Evolutionary conservation across 2,113 vertebrate genomes (phyloP), one percentile per base, ranked within the genome.

Genomic region (Perccottus glenii): DNA sequence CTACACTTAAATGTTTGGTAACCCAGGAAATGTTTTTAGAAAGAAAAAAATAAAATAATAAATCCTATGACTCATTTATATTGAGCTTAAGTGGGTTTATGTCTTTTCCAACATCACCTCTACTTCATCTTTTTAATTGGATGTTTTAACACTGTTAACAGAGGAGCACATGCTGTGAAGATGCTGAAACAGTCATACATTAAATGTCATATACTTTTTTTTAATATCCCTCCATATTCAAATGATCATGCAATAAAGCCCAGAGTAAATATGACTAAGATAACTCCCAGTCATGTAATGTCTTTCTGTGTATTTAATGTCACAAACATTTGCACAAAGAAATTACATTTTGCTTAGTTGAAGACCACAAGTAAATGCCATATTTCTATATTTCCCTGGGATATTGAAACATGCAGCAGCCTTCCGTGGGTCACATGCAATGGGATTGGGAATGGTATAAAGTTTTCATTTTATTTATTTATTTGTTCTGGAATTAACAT

Each of bases 271-370:
- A 84, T 73, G 78, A 75, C 67, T 73, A 70, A 74, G 80, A 87
- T 89, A 90, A 90, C 90, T 82, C 73, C 80, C 58, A 60, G 32
- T 46, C 61, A 70, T 89, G 77, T 85, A 88, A 88, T 81, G 71
- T 85, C 56, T 53, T 80, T 84, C 78, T 89, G 84, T 93, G 86
- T 90, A 76, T 90, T 92, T 92, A 88, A 92, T 93, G 92, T 92
- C 88, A 91, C 90, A 91, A 86, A 79, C 86, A 92, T 92, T 92
- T 92, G 91, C 90, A 92, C 89, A 89, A 73, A 83, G 78, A 92
- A 91, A 93, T 92, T 89, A 90, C 88, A 91, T 92, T 92, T 91
- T 82, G 90, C 85, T 90, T 92, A 85, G 73, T 77, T 6, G 68
- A 83, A 51, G 67, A 70, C 81, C 68, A 74, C 81, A 83, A 81